Conservation (phyloP, 2,113 vertebrate species). For the Myotis davidii region DNA sequence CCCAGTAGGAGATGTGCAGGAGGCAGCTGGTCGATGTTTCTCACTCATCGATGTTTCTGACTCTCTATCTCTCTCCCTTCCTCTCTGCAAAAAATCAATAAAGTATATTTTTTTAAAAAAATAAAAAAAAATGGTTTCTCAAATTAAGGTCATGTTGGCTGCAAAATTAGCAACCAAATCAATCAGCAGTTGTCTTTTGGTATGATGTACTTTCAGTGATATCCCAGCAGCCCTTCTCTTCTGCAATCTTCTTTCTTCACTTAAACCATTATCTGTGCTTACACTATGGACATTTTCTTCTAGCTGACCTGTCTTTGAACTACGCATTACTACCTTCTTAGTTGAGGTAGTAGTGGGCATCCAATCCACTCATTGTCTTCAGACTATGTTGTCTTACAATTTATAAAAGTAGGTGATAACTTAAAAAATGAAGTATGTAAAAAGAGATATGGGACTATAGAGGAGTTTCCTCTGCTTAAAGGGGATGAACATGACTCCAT, state of each 20-base stretch:
- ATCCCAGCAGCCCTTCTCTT: neutral
- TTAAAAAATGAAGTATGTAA: neutral
- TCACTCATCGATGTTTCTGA: too few species aligned
- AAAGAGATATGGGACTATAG: neutral
- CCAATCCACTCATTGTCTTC: neutral
- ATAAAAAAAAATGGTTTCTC: neutral
- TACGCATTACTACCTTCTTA: neutral
- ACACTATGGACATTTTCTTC: neutral
- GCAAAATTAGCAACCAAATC: neutral
- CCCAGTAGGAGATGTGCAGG: too few species aligned
- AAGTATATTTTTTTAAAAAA: too few species aligned
- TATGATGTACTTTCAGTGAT: neutral
- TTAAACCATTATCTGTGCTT: neutral
- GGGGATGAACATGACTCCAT: neutral
- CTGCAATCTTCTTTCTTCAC: neutral
- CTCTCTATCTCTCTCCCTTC: too few species aligned
- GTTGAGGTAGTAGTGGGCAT: neutral
- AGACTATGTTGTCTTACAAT: neutral
- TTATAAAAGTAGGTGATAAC: neutral
- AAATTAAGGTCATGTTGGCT: neutral
- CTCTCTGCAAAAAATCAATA: too few species aligned
- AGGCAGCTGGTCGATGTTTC: too few species aligned
- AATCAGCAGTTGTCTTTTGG: neutral
- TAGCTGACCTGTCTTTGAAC: neutral
- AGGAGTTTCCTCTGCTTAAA: slow-evolving; percentile 18